phyloP scores from a whole-genome alignment of 2,113 vertebrate genomes.

The Indri indri region DNA sequence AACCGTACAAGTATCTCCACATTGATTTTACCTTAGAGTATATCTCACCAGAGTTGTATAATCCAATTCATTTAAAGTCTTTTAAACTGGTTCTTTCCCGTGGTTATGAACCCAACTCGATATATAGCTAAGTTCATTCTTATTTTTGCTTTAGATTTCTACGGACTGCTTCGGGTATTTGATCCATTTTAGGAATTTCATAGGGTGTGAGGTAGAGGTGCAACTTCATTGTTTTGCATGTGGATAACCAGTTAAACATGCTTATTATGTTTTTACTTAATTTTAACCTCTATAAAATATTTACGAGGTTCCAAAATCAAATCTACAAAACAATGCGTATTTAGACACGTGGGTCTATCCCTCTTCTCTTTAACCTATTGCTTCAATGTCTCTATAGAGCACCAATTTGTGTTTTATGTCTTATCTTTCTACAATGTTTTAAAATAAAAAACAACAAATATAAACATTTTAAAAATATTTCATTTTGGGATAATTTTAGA shows the following conservation, averaged over 20 bases:
- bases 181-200: too few relatives aligned
- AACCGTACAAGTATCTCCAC: background rate
- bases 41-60: background rate
- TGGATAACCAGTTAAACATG: too few relatives aligned
- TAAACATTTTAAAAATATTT: background rate
- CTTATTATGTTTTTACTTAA: background rate
- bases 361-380: background rate
- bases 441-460: background rate
- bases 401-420: background rate
- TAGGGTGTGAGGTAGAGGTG: too few relatives aligned
- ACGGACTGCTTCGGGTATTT: too few relatives aligned
- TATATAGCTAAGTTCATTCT: background rate
- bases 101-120: background rate
- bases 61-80: background rate
- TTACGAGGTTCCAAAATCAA: background rate
- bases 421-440: background rate
- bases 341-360: background rate
- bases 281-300: background rate
- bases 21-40: background rate
- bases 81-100: background rate
- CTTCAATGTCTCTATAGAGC: too few relatives aligned
- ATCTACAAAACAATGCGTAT: too few relatives aligned
- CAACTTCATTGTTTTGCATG: background rate
- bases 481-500: background rate
- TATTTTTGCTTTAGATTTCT: background rate